Evolutionary conservation across 2,888 invertebrate genomes (phyloP), one percentile per base, ranked within the genome.

Genomic region (Cephus pygmeus): DNA sequence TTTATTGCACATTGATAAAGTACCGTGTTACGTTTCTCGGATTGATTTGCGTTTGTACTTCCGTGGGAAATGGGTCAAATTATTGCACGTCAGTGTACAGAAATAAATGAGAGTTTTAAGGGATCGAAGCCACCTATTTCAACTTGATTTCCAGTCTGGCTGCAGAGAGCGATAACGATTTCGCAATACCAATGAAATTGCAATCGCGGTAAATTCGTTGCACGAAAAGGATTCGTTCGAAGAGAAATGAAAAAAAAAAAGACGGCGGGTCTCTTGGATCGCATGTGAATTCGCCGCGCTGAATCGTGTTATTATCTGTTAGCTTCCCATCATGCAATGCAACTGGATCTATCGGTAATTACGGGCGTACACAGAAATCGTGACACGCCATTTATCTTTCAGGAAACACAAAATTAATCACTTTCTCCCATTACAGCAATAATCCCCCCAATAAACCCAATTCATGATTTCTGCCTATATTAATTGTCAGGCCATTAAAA

Each of bases 231-330:
- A 71, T 71, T 33, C 31, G 40, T 56, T 56, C 40, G 40, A 56
- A 23, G 40, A 6, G 15, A 56, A 56, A 56, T 56, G 1, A 56
- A 40, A 15, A 15, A 40, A 40, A 36, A 15, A 12, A 40, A 15
- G 9, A 56, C 40, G 73, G 40, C 40, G 56, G 75, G 71, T 75
- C 75, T 77, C 77, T 78, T 73, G 73, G 82, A 82, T 80, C 78
- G 81, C 82, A 76, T 79, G 77, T 75, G 76, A 79, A 82, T 83
- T 81, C 80, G 80, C 76, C 73, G 77, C 77, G 78, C 77, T 34
- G 78, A 75, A 76, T 76, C 77, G 74, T 69, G 73, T 82, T 69
- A 77, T 81, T 81, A 80, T 76, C 78, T 76, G 80, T 77, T 80
- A 75, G 73, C 78, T 75, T 83, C 79, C 35, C 78, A 73, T 76